A percentile compares a stretch with the other conserved stretches of the same genome.
Evolutionary conservation across 2,113 vertebrate species (phyloP).

Genomic region (Monarcha castaneiventris): DNA sequence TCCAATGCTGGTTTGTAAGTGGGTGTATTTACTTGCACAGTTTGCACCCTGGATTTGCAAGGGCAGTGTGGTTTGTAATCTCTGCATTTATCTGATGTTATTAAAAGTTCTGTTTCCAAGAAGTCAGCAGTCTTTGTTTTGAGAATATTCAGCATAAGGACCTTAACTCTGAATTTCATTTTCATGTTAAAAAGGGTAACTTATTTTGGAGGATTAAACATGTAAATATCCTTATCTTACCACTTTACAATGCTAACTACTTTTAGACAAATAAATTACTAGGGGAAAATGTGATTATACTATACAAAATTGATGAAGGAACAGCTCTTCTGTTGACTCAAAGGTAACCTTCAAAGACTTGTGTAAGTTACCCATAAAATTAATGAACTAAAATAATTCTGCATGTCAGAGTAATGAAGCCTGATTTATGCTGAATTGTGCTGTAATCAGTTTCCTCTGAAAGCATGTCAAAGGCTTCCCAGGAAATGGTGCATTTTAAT

Average conservation of each 20-base stretch:
- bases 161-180: neutral
- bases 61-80: neutral
- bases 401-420: neutral
- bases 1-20: neutral
- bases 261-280: neutral
- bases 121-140: neutral
- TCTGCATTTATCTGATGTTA: neutral
- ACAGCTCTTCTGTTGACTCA: neutral
- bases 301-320: neutral
- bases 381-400: neutral
- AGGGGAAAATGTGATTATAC: neutral
- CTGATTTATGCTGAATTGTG: neutral
- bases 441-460: conserved; percentile 38
- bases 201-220: neutral
- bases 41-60: neutral
- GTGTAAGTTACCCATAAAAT: neutral
- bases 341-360: neutral
- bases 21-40: neutral
- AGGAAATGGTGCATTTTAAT: conserved; percentile 29
- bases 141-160: neutral
- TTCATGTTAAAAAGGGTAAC: neutral
- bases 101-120: neutral
- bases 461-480: neutral
- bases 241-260: neutral
- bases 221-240: neutral